phyloP scores from a whole-genome alignment of 2,797 vertebrate species.

The Acrossocheilus wenchowensis region DNA sequence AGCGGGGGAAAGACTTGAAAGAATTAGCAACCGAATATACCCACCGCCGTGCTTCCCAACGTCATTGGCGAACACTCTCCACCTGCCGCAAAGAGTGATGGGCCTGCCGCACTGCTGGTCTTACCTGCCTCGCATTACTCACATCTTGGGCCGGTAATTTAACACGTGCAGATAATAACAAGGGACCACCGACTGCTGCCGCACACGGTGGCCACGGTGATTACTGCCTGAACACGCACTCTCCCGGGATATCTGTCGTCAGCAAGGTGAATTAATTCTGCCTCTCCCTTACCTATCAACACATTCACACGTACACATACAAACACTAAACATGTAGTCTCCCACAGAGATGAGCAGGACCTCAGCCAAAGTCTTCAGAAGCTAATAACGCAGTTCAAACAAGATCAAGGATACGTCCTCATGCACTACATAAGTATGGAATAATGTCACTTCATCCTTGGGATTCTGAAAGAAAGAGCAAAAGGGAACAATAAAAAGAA shows the following conservation, averaged over 20 bases:
- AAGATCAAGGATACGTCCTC: background rate
- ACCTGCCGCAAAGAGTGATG: conserved; percentile 49
- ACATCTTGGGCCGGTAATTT: conserved; percentile 55
- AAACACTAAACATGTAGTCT: conserved; percentile 9
- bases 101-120: conserved; percentile 5
- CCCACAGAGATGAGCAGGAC: conserved; percentile 1
- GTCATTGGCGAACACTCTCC: conserved; percentile 25
- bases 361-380: background rate
- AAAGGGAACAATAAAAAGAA: background rate
- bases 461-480: background rate
- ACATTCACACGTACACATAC: conserved; percentile 36
- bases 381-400: background rate
- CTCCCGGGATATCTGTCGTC: conserved; percentile 70
- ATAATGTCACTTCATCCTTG: background rate
- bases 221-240: conserved; percentile 75
- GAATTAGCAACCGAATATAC: conserved; percentile 41
- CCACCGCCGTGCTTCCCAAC: conserved; percentile 24
- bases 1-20: conserved; percentile 25
- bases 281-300: conserved; percentile 50
- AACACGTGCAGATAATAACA: conserved; percentile 59
- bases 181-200: conserved; percentile 67
- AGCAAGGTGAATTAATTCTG: conserved; percentile 73
- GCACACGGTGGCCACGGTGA: conserved; percentile 73
- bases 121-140: conserved; percentile 54
- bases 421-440: background rate